Percentiles rank a stretch among this genome's conserved stretches.
Conservation (phyloP, 2,113 vertebrate species). For the Stercorarius parasiticus region DNA sequence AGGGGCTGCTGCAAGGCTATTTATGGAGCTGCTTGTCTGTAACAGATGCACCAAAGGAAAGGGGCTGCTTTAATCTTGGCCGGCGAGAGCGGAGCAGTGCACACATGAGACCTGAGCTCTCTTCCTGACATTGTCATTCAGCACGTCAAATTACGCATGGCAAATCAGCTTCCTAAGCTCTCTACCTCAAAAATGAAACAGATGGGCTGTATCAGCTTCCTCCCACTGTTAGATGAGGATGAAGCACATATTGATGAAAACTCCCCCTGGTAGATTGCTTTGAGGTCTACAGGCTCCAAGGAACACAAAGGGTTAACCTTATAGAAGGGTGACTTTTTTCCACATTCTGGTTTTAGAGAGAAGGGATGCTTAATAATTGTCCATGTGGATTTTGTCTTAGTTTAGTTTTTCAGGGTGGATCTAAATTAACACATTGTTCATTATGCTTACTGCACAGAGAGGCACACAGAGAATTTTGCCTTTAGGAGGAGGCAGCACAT, state of each 20-base stretch:
- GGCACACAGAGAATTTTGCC: neutral
- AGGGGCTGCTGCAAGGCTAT: neutral
- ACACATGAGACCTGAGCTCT: neutral
- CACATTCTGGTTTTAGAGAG: neutral
- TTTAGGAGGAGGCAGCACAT: neutral
- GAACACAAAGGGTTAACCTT: neutral
- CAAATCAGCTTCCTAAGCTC: neutral
- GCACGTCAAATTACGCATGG: accelerated
- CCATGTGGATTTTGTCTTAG: neutral
- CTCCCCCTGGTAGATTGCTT: neutral
- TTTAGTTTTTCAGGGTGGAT: neutral
- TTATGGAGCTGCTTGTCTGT: neutral
- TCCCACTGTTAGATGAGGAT: neutral
- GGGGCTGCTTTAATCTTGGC: neutral
- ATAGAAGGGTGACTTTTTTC: neutral
- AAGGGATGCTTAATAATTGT: neutral
- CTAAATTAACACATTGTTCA: neutral
- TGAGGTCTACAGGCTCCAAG: neutral
- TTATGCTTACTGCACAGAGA: neutral
- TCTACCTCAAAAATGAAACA: neutral
- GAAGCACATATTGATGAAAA: neutral
- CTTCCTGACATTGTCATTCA: neutral
- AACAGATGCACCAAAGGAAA: neutral
- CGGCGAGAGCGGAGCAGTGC: neutral
- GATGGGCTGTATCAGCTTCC: neutral